Percentiles rank a stretch among this genome's conserved stretches.
phyloP scores from a whole-genome alignment of 2,888 invertebrate genomes.

The Ennomos fuscantarius region DNA sequence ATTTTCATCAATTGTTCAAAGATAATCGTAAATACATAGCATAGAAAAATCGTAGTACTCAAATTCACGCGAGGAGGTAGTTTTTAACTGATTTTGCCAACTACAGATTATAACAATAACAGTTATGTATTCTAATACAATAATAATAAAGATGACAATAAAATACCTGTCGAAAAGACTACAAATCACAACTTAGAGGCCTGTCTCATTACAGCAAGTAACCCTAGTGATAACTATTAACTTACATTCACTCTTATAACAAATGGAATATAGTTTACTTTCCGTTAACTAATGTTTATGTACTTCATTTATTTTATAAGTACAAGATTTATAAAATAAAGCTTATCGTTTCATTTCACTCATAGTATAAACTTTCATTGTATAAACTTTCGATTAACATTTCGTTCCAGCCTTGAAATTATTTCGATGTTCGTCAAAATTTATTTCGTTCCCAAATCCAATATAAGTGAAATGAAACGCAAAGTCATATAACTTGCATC shows the following conservation, averaged over 20 bases:
- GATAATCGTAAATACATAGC: constrained; percentile 46
- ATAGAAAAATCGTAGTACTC: constrained; percentile 45
- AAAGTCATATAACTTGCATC: constrained; percentile 15
- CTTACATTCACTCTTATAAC: constrained; percentile 74
- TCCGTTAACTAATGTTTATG: constrained; percentile 73
- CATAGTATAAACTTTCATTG: constrained; percentile 22
- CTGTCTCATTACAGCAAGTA: constrained; percentile 64
- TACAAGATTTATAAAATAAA: constrained; percentile 58
- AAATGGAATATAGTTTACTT: constrained; percentile 76
- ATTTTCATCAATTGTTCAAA: constrained; percentile 32
- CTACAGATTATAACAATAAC: constrained; percentile 67
- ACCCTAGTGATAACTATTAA: constrained; percentile 69
- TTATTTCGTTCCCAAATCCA: constrained; percentile 13
- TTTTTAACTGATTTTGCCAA: constrained; percentile 60
- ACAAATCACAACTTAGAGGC: constrained; percentile 78
- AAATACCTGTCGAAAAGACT: constrained; percentile 76
- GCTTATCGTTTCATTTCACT: constrained; percentile 49
- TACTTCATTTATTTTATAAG: constrained; percentile 74
- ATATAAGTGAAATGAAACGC: constrained; percentile 43
- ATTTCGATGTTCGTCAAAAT: constrained; percentile 6
- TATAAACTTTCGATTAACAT: constrained; percentile 23
- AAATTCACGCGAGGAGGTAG: constrained; percentile 64
- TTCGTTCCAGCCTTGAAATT: constrained; percentile 18
- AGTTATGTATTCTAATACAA: constrained; percentile 66
- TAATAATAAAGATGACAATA: constrained; percentile 63